Percentiles rank a stretch among this genome's conserved stretches.
These are phyloP conservation scores for Eurytoma adleriae DNA, from an alignment of 2,888 invertebrate genomes.

Conservation along the genomic window DNA sequence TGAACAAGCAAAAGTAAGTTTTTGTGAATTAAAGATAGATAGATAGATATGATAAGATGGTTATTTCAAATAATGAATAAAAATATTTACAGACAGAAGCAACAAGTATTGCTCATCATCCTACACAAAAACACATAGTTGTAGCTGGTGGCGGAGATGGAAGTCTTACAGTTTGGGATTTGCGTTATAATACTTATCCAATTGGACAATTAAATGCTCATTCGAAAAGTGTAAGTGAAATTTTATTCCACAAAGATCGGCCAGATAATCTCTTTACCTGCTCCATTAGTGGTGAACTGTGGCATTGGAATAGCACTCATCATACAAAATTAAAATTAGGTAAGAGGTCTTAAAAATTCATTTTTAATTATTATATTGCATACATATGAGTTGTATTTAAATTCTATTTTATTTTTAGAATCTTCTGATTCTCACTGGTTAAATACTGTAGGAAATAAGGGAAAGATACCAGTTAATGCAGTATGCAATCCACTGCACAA, in stretches of 20 bases:
- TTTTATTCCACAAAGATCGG: conserved; percentile 90
- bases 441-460: conserved; percentile 76
- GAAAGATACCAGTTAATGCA: conserved; percentile 83
- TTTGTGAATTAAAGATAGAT: conserved; percentile 18
- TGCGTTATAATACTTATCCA: conserved; percentile 89
- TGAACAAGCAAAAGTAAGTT: conserved; percentile 78
- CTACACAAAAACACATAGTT: conserved; percentile 90
- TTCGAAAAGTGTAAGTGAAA: conserved; percentile 86
- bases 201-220: conserved; percentile 89
- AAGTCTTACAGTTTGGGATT: conserved; percentile 92
- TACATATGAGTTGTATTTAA: background rate
- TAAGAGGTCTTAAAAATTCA: conserved; percentile 44
- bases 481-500: conserved; percentile 86
- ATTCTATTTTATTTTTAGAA: conserved; percentile 61
- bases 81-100: conserved; percentile 80
- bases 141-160: conserved; percentile 93
- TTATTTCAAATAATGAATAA: background rate
- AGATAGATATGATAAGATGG: conserved; percentile 9
- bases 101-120: conserved; percentile 88
- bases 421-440: conserved; percentile 77
- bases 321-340: conserved; percentile 70
- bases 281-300: conserved; percentile 89
- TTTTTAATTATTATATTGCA: no score
- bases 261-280: conserved; percentile 91
- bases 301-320: conserved; percentile 88